Conservation (phyloP, 2,797 vertebrate genomes). For the Xenopus petersii region DNA sequence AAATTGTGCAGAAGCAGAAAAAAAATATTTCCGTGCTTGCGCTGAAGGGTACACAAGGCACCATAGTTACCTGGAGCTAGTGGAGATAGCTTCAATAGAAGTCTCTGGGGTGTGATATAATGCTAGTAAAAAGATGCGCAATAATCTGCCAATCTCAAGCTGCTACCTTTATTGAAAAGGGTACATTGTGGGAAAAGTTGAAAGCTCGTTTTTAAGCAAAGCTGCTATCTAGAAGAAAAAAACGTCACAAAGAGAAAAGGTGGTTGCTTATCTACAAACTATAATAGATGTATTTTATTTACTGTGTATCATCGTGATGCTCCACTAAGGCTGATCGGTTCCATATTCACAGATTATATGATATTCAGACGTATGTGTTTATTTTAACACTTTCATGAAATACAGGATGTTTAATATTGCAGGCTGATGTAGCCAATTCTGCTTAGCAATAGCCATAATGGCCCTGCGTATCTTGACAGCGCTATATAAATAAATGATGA, state of each 20-base stretch:
- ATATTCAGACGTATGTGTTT: too few relatives aligned
- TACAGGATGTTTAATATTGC: too few relatives aligned
- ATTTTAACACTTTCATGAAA: too few relatives aligned
- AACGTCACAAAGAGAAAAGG: neutral
- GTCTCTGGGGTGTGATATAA: conserved; percentile 39
- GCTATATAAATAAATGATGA: too few relatives aligned
- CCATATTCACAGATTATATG: too few relatives aligned
- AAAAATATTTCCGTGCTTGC: conserved; percentile 5
- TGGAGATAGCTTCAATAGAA: conserved; percentile 23
- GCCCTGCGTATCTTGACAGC: too few relatives aligned
- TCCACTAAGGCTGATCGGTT: too few relatives aligned
- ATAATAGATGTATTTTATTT: too few relatives aligned
- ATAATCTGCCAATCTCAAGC: conserved; percentile 31
- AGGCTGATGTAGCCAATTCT: too few relatives aligned
- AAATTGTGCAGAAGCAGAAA: conserved; percentile 32
- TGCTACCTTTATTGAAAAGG: conserved; percentile 26
- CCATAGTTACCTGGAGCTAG: conserved; percentile 38
- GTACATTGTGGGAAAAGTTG: conserved; percentile 16
- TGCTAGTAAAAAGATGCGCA: conserved; percentile 15
- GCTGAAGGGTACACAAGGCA: conserved; percentile 29
- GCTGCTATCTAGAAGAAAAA: neutral
- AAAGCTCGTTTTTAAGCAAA: conserved; percentile 28
- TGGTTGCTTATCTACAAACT: neutral
- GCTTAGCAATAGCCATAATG: too few relatives aligned
- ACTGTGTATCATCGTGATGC: too few relatives aligned